These are phyloP conservation scores for Lepisosteus osseus DNA, from an alignment of 2,113 vertebrate genomes.

Conservation along the genomic window DNA sequence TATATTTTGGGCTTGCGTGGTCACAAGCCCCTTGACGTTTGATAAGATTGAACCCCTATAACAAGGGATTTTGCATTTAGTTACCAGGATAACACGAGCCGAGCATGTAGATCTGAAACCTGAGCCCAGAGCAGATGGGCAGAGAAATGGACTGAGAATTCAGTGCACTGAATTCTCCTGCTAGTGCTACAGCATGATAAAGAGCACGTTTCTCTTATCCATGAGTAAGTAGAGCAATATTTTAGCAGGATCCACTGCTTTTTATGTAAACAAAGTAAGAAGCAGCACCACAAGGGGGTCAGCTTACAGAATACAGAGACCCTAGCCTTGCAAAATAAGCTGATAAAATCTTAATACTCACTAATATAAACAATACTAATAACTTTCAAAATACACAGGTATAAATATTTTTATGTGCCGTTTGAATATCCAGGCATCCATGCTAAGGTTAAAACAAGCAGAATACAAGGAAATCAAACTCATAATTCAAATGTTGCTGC, in stretches of 20 bases:
- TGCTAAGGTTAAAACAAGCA: not conserved
- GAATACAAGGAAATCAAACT: not conserved
- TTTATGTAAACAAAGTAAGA: not conserved
- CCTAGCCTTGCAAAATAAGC: not conserved
- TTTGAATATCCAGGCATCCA: not conserved
- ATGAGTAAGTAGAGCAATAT: slow-evolving; percentile 3
- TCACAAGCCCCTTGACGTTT: slow-evolving; percentile 67
- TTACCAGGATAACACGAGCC: slow-evolving; percentile 73
- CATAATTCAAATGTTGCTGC: slow-evolving; percentile 6
- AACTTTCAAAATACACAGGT: not conserved
- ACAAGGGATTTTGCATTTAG: slow-evolving; percentile 63
- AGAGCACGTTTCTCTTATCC: not conserved
- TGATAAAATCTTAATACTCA: slow-evolving; percentile 2
- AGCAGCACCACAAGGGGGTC: not conserved
- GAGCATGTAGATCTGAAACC: slow-evolving; percentile 74
- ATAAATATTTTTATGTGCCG: not conserved
- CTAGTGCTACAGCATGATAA: slow-evolving; percentile 3
- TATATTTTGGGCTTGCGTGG: slow-evolving; percentile 63
- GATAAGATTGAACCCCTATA: slow-evolving; percentile 63
- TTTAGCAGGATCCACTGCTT: slow-evolving; percentile 13
- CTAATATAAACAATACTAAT: not conserved
- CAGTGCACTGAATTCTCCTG: not conserved
- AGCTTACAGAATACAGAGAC: not conserved
- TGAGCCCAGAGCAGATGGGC: slow-evolving; percentile 63
- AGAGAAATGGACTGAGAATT: slow-evolving; percentile 40